A percentile compares a stretch with the other conserved stretches of the same genome.
Evolutionary conservation across 2,888 invertebrate species (phyloP).

Genomic region (Stenolophus ochropezus): DNA sequence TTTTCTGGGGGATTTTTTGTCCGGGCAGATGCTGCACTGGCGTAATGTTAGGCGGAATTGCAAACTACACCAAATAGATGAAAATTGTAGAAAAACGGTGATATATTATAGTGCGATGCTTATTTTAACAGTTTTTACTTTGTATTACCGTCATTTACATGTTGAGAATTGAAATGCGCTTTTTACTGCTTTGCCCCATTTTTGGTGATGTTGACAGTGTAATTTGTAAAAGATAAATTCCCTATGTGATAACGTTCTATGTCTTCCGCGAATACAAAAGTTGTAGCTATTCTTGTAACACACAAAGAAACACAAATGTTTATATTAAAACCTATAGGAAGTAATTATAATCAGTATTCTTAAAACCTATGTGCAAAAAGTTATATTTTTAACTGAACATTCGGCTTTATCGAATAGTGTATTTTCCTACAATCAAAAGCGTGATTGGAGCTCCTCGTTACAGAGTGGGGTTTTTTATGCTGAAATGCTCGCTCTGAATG

Average conservation of each 20-base stretch:
- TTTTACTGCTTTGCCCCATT: neutral
- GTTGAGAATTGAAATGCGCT: slow-evolving; percentile 29
- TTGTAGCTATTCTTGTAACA: too few relatives aligned
- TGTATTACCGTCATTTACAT: slow-evolving; percentile 30
- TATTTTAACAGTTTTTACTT: slow-evolving; percentile 32
- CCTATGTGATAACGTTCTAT: neutral
- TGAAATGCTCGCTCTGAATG: too few relatives aligned
- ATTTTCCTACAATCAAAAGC: too few relatives aligned
- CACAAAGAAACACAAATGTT: too few relatives aligned
- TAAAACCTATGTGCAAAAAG: too few relatives aligned
- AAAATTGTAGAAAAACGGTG: slow-evolving; percentile 39
- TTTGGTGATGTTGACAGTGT: slow-evolving; percentile 1
- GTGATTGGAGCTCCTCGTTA: too few relatives aligned
- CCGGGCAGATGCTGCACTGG: slow-evolving; percentile 4
- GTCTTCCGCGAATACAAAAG: too few relatives aligned
- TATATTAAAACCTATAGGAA: too few relatives aligned
- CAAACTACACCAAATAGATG: slow-evolving; percentile 41
- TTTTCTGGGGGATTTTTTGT: slow-evolving; percentile 31
- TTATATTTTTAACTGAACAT: too few relatives aligned
- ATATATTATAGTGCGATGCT: slow-evolving; percentile 34
- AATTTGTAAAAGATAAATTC: neutral
- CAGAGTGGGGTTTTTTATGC: too few relatives aligned
- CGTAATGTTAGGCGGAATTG: slow-evolving; percentile 10
- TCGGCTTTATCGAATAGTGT: too few relatives aligned
- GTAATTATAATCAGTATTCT: too few relatives aligned